Evolutionary conservation across 2,797 vertebrate genomes (phyloP).

Genomic region (Tamandua tetradactyla): DNA sequence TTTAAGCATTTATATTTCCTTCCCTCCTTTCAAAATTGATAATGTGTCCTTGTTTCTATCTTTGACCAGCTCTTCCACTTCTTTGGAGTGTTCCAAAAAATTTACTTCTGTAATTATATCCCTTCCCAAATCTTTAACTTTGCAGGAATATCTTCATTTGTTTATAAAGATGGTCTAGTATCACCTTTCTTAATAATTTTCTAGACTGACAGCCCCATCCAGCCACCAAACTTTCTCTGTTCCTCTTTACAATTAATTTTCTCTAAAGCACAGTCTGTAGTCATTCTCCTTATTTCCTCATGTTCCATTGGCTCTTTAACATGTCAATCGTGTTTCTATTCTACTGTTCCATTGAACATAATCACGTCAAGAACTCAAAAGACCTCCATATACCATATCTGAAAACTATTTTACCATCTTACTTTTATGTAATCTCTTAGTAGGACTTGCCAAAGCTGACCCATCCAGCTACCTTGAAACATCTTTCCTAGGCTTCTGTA

Average conservation of each 20-base stretch:
- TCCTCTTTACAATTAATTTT: background rate
- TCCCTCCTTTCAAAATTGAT: background rate
- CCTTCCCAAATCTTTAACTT: background rate
- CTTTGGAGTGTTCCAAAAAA: background rate
- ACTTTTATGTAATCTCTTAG: background rate
- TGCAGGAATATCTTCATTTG: background rate
- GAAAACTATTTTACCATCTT: background rate
- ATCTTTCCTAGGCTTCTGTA: background rate
- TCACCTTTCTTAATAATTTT: background rate
- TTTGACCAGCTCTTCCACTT: background rate
- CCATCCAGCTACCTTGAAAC: background rate
- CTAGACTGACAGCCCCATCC: background rate
- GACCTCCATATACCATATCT: background rate
- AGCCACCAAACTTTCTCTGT: background rate
- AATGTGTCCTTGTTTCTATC: background rate
- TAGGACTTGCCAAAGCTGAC: background rate
- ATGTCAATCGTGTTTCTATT: background rate
- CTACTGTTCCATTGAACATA: background rate
- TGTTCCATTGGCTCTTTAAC: background rate
- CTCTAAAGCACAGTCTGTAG: background rate
- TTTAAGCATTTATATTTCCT: background rate
- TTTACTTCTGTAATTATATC: background rate
- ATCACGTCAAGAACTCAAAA: background rate
- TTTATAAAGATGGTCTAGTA: background rate
- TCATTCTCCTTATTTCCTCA: background rate